Conservation (phyloP, 2,888 invertebrate genomes). For the Phalera bucephala region DNA sequence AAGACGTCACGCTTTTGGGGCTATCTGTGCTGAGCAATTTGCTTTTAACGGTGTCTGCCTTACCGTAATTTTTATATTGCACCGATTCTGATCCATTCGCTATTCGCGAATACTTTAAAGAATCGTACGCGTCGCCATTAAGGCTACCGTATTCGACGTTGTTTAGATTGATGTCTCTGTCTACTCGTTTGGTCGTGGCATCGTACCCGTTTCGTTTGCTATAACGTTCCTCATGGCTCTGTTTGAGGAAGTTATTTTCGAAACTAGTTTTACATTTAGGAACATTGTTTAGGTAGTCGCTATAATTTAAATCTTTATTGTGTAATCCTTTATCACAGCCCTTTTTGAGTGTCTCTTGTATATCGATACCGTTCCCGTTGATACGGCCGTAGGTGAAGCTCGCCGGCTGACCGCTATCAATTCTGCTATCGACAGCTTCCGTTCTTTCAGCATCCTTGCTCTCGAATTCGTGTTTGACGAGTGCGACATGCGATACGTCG, state of each 20-base stretch:
- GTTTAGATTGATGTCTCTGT: slow-evolving; percentile 73
- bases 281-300: slow-evolving; percentile 78
- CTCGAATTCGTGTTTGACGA: slow-evolving; percentile 74
- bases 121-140: slow-evolving; percentile 75
- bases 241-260: slow-evolving; percentile 77
- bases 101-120: slow-evolving; percentile 78
- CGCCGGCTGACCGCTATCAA: slow-evolving; percentile 58
- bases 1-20: slow-evolving; percentile 76
- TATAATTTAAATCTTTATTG: slow-evolving; percentile 73
- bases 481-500: slow-evolving; percentile 68
- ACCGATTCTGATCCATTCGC: slow-evolving; percentile 79
- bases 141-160: slow-evolving; percentile 72
- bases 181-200: slow-evolving; percentile 62
- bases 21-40: slow-evolving; percentile 78
- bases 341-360: slow-evolving; percentile 76
- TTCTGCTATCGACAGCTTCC: slow-evolving; percentile 56
- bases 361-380: slow-evolving; percentile 70
- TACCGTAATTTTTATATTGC: slow-evolving; percentile 78
- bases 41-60: slow-evolving; percentile 76
- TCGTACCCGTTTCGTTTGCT: slow-evolving; percentile 75
- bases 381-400: slow-evolving; percentile 65
- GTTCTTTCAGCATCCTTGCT: slow-evolving; percentile 64
- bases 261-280: slow-evolving; percentile 81
- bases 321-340: slow-evolving; percentile 82
- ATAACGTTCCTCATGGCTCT: slow-evolving; percentile 72